Evolutionary conservation across 92 coral and sea anemone species (phyloP), one percentile per base, ranked within the genome.

Genomic region (Anthopleura xanthogrammica): DNA sequence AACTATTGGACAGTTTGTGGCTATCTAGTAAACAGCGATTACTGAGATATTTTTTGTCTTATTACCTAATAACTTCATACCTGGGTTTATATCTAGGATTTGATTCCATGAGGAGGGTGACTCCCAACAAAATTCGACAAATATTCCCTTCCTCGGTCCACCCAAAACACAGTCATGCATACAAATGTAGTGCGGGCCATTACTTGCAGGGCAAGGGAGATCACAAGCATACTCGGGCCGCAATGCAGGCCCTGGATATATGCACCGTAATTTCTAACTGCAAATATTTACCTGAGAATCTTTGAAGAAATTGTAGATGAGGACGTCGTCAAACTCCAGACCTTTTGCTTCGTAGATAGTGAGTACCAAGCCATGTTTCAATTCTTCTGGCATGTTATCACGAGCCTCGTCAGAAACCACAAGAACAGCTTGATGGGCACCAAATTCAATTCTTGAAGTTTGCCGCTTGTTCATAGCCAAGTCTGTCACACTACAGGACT

Each of bases 291-390:
- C 98, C 92, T 95, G 97, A 12, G 98, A 95, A 83, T 93, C 97
- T 77, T 95, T 91, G 79, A 95, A 95, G 87, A 95, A 95, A 89
- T 95, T 95, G 92, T 93, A 95, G 78, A 95, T 93, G 19, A 95
- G 84, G 20, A 95, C 98, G 84, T 95, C 98, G 57, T 95, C 98
- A 77, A 95, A 95, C 86, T 95, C 98, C 77, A 95, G 84, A 71
- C 98, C 98, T 80, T 95, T 95, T 41, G 98, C 93, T 87, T 95
- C 98, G 81, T 95, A 95, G 40, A 95, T 89, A 16, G 98, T 95
- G 80, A 95, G 78, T 11, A 95, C 92, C 57, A 95, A 87, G 29
- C 97, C 98, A 13, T 88, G 95, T 74, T 88, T 90, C 82, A 95
- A 83, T 80, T 95, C 98, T 16, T 95, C 98, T 20, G 98, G 98